Base-by-base conservation (phyloP, 2,888 invertebrate genomes). In the Trachelus troglodyta region DNA sequence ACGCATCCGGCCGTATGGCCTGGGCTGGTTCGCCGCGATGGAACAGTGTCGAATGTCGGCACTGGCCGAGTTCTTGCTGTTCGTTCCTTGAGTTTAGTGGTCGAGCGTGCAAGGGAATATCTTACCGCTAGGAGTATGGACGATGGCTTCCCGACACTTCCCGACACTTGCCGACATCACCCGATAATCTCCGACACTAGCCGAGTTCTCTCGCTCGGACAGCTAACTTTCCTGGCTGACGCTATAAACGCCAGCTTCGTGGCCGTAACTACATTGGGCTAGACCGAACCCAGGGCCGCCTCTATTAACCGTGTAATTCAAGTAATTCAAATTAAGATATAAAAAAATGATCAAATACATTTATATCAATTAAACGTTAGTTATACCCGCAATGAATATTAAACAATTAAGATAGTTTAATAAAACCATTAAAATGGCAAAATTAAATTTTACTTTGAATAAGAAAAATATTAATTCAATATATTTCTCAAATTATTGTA, bases 221-320 rank as follows among this genome's bases (percentile, higher is more conserved):
- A 81, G 83, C 83, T 82, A 87, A 87, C 86, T 88, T 87, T 83
- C 81, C 86, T 81, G 83, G 78, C 76, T 81, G 81, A 83, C 83
- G 85, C 85, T 87, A 87, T 87, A 87, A 87, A 86, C 85, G 87
- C 85, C 87, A 81, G 83, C 81, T 84, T 85, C 84, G 85, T 83
- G 82, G 83, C 82, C 79, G 77, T 71, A 76, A 79, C 81, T 79
- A 77, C 83, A 76, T 78, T 69, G 80, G 80, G 78, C 73, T 76
- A 56, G 56, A 34, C 71, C 56, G 34, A 71, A 71, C 71, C 23
- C 69, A 37, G 76, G 75, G 71, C 69, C 79, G 56, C 33, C 34
- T 31, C 69, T 40, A 73, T 37, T 76, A 69, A 35, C 69, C 2
- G 40, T 15, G 6, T 6, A 40, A 40, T 15, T 15, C 15, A 15